phyloP scores from a whole-genome alignment of 1,140 invertebrate genomes.

The Aradophagus sp. region DNA sequence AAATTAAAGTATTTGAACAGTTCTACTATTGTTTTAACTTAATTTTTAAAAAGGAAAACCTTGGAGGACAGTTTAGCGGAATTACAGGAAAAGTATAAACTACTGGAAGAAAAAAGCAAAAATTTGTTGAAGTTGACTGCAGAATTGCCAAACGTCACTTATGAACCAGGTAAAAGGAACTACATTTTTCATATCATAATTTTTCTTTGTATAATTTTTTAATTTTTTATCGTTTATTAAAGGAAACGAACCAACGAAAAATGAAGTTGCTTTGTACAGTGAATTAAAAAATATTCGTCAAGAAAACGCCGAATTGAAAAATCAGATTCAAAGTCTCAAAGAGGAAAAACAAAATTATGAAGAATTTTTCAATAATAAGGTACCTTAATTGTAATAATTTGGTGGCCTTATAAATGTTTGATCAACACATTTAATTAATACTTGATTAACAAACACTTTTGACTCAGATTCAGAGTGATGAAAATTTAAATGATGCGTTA shows the following conservation, averaged over 20 bases:
- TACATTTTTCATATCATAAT: background rate
- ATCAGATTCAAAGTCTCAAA: slow-evolving; percentile 4
- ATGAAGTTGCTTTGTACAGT: slow-evolving; percentile 1
- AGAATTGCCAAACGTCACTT: background rate
- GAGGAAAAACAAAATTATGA: slow-evolving; percentile 7
- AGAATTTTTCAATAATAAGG: slow-evolving; percentile 5
- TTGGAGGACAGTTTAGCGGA: background rate
- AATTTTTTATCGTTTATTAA: background rate
- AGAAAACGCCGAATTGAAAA: slow-evolving; percentile 3
- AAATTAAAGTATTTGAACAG: too few relatives aligned
- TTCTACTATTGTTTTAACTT: too few relatives aligned
- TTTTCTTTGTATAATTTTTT: background rate
- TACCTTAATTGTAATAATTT: slow-evolving; percentile 1
- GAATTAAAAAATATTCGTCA: slow-evolving; percentile 2
- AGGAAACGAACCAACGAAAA: background rate
- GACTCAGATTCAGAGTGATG: background rate
- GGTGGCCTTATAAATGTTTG: background rate
- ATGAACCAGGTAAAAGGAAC: background rate
- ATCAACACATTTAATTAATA: background rate
- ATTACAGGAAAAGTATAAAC: slow-evolving; percentile 11
- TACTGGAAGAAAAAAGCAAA: slow-evolving; percentile 14
- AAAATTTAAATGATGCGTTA: slow-evolving; percentile 7
- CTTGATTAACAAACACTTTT: background rate
- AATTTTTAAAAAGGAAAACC: slow-evolving; percentile 3
- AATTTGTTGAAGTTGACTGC: slow-evolving; percentile 7